A percentile compares a stretch with the other conserved stretches of the same genome.
Conservation (phyloP, 2,113 vertebrate species). For the Etheostoma spectabile region DNA sequence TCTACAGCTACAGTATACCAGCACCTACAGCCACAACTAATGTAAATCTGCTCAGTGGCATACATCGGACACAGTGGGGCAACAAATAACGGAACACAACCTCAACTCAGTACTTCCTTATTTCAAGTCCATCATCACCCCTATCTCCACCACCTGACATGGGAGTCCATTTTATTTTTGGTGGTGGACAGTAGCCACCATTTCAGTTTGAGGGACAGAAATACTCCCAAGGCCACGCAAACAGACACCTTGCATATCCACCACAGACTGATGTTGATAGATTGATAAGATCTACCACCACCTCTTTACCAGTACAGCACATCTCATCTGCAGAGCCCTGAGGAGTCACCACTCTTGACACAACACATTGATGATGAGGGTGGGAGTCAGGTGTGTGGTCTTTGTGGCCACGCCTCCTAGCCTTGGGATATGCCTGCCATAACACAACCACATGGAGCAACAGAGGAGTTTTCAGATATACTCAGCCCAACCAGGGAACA, state of each 20-base stretch:
- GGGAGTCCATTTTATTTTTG: constrained; percentile 67
- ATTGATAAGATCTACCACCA: constrained; percentile 65
- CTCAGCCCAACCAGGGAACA: constrained; percentile 76
- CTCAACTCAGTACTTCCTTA: constrained; percentile 75
- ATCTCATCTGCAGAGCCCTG: constrained; percentile 72
- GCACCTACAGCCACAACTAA: constrained; percentile 70
- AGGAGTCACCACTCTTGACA: constrained; percentile 83
- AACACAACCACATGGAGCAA: constrained; percentile 79
- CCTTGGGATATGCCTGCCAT: constrained; percentile 68
- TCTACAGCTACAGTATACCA: constrained; percentile 65
- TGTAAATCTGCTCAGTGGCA: constrained; percentile 60
- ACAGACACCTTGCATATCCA: constrained; percentile 77
- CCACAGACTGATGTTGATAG: constrained; percentile 68
- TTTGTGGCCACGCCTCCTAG: constrained; percentile 66
- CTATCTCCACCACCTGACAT: constrained; percentile 68
- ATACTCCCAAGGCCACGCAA: constrained; percentile 57
- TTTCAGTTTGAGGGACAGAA: constrained; percentile 71
- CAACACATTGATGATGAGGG: constrained; percentile 82
- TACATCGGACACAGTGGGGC: constrained; percentile 80
- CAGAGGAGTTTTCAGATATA: constrained; percentile 79
- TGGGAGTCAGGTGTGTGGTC: constrained; percentile 68
- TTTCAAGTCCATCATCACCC: constrained; percentile 71
- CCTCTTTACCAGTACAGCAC: constrained; percentile 72
- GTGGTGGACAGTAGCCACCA: constrained; percentile 61
- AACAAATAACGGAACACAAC: constrained; percentile 77